phyloP scores from a whole-genome alignment of 2,797 vertebrate species.

The Bradypus variegatus region DNA sequence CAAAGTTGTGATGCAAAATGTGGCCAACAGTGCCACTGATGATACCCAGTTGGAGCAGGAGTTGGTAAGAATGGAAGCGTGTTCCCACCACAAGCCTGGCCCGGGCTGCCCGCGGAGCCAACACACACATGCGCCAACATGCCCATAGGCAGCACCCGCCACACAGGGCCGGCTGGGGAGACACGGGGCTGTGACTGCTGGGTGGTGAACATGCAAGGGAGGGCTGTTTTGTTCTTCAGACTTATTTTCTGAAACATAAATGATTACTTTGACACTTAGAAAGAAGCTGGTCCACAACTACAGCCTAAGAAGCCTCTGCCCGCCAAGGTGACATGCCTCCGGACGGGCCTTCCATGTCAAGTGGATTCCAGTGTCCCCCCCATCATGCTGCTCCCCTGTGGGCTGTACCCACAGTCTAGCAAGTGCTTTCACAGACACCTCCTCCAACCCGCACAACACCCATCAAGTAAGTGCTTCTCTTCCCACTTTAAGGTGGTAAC shows the following conservation, averaged over 20 bases:
- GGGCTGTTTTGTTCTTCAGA: background rate
- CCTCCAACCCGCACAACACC: background rate
- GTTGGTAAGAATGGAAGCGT: background rate
- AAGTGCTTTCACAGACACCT: background rate
- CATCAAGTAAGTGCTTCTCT: background rate
- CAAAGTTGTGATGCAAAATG: background rate
- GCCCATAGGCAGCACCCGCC: background rate
- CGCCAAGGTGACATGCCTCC: rapidly evolving
- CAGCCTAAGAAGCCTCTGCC: background rate
- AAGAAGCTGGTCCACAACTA: background rate
- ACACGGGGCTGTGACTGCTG: background rate
- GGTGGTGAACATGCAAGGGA: background rate
- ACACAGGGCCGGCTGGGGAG: too few relatives aligned
- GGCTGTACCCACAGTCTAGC: background rate
- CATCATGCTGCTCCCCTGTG: background rate
- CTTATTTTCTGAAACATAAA: background rate
- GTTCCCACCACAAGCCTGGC: too few relatives aligned
- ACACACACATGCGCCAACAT: background rate
- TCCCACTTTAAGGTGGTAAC: background rate
- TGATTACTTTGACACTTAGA: background rate
- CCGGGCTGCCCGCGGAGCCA: too few relatives aligned
- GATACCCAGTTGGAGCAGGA: background rate
- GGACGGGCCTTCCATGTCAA: background rate
- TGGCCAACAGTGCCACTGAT: too few relatives aligned
- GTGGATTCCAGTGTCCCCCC: background rate